Conservation (phyloP, 2,888 invertebrate genomes). For the Diploptera punctata region DNA sequence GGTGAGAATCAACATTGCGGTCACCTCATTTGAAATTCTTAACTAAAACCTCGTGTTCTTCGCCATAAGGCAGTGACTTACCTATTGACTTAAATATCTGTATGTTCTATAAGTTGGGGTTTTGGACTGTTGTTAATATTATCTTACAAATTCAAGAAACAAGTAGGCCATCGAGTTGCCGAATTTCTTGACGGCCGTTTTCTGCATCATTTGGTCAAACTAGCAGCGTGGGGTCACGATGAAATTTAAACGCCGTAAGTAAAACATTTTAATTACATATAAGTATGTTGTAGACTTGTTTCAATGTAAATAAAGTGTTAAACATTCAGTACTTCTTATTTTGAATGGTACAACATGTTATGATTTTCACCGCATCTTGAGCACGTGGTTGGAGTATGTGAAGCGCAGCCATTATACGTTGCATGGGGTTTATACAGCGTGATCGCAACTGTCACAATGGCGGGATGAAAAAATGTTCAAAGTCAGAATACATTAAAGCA, state of each 20-base stretch:
- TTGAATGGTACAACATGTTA: too few species aligned
- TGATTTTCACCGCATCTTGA: slow-evolving; percentile 9
- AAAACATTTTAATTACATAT: neutral
- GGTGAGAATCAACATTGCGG: too few species aligned
- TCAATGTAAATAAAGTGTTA: neutral
- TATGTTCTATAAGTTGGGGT: slow-evolving; percentile 7
- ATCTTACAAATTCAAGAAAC: neutral
- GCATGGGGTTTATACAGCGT: slow-evolving; percentile 35
- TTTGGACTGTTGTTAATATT: neutral
- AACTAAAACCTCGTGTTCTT: slow-evolving; percentile 25
- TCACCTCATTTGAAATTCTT: neutral
- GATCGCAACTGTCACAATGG: slow-evolving; percentile 36
- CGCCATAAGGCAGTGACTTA: slow-evolving; percentile 2
- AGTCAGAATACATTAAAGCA: too few species aligned
- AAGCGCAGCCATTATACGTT: slow-evolving; percentile 35
- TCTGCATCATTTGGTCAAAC: neutral
- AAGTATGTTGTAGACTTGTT: neutral
- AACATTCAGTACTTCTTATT: too few species aligned
- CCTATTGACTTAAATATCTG: neutral
- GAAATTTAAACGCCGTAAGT: slow-evolving; percentile 42
- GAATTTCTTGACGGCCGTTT: neutral
- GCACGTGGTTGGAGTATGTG: slow-evolving; percentile 25
- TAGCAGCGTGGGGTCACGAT: slow-evolving; percentile 28
- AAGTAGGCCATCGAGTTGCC: neutral
- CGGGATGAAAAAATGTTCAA: too few species aligned